Conservation (phyloP, 2,888 invertebrate species). For the Papilio gigon region DNA sequence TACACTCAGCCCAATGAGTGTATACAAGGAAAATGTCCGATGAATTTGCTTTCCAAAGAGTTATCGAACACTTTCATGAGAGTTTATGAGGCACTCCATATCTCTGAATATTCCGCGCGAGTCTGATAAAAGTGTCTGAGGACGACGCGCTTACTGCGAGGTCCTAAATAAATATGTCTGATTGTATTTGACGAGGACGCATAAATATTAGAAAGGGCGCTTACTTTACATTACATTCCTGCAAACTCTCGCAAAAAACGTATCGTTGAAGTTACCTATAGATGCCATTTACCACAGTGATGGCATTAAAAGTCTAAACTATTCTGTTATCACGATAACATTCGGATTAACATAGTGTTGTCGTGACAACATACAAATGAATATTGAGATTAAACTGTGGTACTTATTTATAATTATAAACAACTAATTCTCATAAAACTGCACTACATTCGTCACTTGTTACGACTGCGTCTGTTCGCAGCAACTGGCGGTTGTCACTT, state of each 20-base stretch:
- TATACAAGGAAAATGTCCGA: no score
- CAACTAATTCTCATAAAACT: no score
- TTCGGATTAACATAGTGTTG: no score
- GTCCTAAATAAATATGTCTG: slow-evolving; percentile 16
- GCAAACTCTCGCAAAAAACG: not conserved
- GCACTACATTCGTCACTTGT: no score
- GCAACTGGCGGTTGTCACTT: no score
- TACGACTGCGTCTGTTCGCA: no score
- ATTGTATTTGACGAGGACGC: slow-evolving; percentile 1
- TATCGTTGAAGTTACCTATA: not conserved
- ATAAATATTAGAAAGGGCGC: not conserved
- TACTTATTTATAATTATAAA: no score
- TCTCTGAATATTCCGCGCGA: not conserved
- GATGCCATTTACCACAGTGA: not conserved
- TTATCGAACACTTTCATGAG: not conserved
- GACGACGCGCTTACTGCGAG: no score
- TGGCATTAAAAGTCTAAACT: not conserved
- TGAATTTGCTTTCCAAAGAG: not conserved
- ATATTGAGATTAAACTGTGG: no score
- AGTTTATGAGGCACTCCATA: not conserved
- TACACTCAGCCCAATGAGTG: no score
- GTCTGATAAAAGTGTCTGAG: not conserved
- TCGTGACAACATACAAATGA: no score
- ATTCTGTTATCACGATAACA: no score
- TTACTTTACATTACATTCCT: not conserved